Base-by-base conservation (phyloP, 2,113 vertebrate species). In the Amphiprion ocellaris region DNA sequence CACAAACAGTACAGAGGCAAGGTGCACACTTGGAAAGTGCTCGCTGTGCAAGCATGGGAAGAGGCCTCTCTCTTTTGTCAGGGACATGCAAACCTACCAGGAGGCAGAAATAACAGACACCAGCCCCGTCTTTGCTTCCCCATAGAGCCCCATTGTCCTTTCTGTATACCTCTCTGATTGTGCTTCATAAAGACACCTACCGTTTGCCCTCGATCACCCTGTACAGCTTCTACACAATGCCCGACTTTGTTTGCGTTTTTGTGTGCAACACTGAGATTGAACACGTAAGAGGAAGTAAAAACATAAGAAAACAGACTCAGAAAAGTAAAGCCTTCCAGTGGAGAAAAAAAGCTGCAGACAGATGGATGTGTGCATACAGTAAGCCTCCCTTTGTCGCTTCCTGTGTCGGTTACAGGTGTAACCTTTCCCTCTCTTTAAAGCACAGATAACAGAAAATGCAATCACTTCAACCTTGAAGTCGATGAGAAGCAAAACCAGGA, bases 31-130 rank as follows among this genome's bases (percentile, higher is more conserved):
- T 60, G 74, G 61, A 77, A 81, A 76, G 56, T 56, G 66, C 56
- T 78, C 68, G 66, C 86, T 79, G 59, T 70, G 79, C 82, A 90
- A 90, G 89, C 86, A 88, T 47, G 46, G 77, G 50, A 82, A 77
- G 72, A 85, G 83, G 84, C 76, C 77, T 81, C 72, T 86, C 79
- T 88, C 74, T 91, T 82, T 85, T 87, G 86, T 91, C 85, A 63
- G 49, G 52, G 68, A 84, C 90, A 87, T 79, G 76, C 87, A 92
- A 87, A 89, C 85, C 80, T 87, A 49, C 67, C 70, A 71, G 69
- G 75, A 83, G 67, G 53, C 80, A 85, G 79, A 66, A 70, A 90
- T 19, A 90, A 83, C 85, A 83, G 62, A 66, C 83, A 73, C 52
- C 47, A 62, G 69, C 62, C 69, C 56, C 33, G 65, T 77, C 76